These are phyloP conservation scores for Drosophila paranaensis DNA, from an alignment of 2,888 invertebrate species.

Conservation along the genomic window DNA sequence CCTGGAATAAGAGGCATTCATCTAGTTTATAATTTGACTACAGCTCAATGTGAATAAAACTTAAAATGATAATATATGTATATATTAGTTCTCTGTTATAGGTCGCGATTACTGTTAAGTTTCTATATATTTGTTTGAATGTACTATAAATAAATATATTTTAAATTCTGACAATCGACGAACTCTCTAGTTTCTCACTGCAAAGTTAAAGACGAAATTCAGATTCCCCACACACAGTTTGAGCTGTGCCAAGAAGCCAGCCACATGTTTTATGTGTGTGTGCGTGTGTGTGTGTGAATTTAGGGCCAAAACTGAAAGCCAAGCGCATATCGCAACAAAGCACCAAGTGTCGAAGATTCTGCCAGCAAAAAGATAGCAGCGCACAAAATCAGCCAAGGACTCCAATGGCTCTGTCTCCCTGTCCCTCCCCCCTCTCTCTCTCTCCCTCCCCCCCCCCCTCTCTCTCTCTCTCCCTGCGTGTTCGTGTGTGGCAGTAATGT, in stretches of 20 bases:
- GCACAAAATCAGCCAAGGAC: slow-evolving; percentile 36
- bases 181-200: background rate
- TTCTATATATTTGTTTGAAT: background rate
- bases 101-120: background rate
- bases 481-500: slow-evolving; percentile 44
- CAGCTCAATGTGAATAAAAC: slow-evolving; percentile 6
- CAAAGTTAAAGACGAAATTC: slow-evolving; percentile 3
- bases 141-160: slow-evolving; percentile 7
- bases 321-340: slow-evolving; percentile 45
- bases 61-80: background rate
- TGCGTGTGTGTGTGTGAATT: slow-evolving; percentile 16
- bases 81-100: background rate
- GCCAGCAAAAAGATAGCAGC: slow-evolving; percentile 28
- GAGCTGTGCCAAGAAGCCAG: slow-evolving; percentile 25
- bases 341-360: slow-evolving; percentile 51
- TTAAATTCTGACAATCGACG: background rate
- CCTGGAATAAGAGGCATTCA: slow-evolving; percentile 30
- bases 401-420: background rate
- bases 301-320: slow-evolving; percentile 38
- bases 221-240: slow-evolving; percentile 3
- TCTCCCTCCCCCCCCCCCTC: background rate
- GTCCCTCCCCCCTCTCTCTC: background rate
- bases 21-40: slow-evolving; percentile 3
- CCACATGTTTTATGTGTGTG: slow-evolving; percentile 25
- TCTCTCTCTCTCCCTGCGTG: background rate